phyloP scores from a whole-genome alignment of 2,797 vertebrate genomes.

The Megalops cyprinoides region DNA sequence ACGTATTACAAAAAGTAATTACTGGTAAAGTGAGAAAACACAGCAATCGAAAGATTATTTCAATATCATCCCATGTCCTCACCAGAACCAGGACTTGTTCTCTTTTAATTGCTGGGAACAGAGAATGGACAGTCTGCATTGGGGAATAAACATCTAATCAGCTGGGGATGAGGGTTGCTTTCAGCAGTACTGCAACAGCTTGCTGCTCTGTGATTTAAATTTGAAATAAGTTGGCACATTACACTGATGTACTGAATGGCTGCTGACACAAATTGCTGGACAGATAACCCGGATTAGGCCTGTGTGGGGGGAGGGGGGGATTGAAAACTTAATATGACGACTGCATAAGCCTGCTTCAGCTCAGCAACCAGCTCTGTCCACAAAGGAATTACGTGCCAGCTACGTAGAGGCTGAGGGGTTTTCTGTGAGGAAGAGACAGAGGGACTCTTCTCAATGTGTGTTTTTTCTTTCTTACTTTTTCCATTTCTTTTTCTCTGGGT shows the following conservation, averaged over 20 bases:
- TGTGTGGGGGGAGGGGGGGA: not conserved
- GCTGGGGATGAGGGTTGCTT: not conserved
- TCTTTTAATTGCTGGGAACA: not conserved
- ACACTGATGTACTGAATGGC: constrained; percentile 16
- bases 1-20: not conserved
- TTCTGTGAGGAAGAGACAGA: not conserved
- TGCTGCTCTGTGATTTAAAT: not conserved
- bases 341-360: constrained; percentile 13
- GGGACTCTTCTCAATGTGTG: not conserved
- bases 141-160: not conserved
- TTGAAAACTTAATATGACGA: not conserved
- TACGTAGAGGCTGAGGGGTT: constrained; percentile 17
- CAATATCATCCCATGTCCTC: not conserved
- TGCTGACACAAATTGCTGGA: constrained; percentile 25
- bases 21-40: not conserved
- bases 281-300: constrained; percentile 16
- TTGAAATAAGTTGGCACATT: constrained; percentile 9
- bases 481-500: not conserved
- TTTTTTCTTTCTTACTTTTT: not conserved
- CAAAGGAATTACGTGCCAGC: not conserved
- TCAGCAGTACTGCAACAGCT: not conserved
- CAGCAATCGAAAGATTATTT: not conserved
- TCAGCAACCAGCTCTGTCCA: constrained; percentile 10
- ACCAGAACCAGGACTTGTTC: not conserved
- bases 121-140: not conserved